Percentiles rank a stretch among this genome's conserved stretches.
phyloP scores from a whole-genome alignment of 2,888 invertebrate genomes.

The Thera obeliscata region DNA sequence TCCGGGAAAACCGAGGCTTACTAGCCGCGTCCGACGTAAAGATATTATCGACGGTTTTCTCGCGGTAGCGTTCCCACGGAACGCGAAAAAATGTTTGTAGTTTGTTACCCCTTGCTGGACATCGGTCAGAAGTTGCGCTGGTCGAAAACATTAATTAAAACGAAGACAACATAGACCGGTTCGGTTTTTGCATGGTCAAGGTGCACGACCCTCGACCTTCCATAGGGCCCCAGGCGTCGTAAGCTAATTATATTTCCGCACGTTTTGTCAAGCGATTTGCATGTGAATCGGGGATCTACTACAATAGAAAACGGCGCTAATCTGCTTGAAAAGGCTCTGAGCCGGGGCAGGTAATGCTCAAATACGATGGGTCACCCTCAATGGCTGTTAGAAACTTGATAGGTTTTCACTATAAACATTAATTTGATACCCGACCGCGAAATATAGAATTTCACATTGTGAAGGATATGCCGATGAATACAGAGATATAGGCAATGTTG shows the following conservation, averaged over 20 bases:
- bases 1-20: conserved; percentile 76
- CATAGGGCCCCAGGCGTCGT: conserved; percentile 51
- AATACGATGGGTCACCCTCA: conserved; percentile 55
- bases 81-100: conserved; percentile 63
- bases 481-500: conserved; percentile 32
- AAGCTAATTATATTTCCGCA: conserved; percentile 84
- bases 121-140: conserved; percentile 72
- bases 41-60: conserved; percentile 68
- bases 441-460: conserved; percentile 70
- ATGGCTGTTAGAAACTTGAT: conserved; percentile 76
- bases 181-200: conserved; percentile 70
- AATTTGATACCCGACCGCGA: conserved; percentile 56
- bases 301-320: conserved; percentile 72
- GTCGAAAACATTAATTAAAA: conserved; percentile 80
- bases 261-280: conserved; percentile 79
- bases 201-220: conserved; percentile 59
- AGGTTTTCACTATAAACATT: conserved; percentile 76
- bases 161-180: conserved; percentile 74
- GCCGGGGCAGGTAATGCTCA: conserved; percentile 56
- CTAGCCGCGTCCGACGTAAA: conserved; percentile 71
- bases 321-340: conserved; percentile 59
- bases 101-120: conserved; percentile 61
- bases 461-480: conserved; percentile 56
- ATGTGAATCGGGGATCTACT: conserved; percentile 72
- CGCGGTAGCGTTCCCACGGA: conserved; percentile 73